phyloP scores from a whole-genome alignment of 1,140 invertebrate species.

The Drosophila nebulosa region DNA sequence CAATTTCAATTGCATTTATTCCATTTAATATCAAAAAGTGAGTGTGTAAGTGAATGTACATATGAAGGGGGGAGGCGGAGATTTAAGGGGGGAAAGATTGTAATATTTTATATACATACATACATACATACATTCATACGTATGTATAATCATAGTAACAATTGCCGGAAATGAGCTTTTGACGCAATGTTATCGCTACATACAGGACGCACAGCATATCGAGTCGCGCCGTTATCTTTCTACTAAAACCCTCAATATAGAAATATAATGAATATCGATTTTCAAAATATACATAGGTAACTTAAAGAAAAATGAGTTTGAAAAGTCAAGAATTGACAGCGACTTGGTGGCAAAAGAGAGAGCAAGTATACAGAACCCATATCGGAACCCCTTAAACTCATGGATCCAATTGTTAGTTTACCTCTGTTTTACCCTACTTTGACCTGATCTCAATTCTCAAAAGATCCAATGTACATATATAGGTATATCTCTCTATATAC shows the following conservation, averaged over 20 bases:
- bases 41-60: background rate
- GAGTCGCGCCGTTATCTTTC: background rate
- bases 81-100: background rate
- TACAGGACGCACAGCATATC: background rate
- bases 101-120: background rate
- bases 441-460: too few species aligned
- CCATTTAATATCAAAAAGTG: background rate
- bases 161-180: constrained; percentile 3
- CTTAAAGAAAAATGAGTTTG: too few species aligned
- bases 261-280: too few species aligned
- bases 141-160: background rate
- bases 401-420: too few species aligned
- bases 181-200: background rate
- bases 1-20: constrained; percentile 7
- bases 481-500: too few species aligned
- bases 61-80: background rate
- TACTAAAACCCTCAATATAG: background rate
- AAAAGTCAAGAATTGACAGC: too few species aligned
- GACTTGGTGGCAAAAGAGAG: too few species aligned
- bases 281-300: too few species aligned
- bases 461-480: too few species aligned
- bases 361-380: too few species aligned
- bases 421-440: too few species aligned
- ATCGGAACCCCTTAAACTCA: too few species aligned
- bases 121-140: background rate